Evolutionary conservation across 2,797 vertebrate genomes (phyloP), one percentile per base, ranked within the genome.

Genomic region (Cyclura pinguis): DNA sequence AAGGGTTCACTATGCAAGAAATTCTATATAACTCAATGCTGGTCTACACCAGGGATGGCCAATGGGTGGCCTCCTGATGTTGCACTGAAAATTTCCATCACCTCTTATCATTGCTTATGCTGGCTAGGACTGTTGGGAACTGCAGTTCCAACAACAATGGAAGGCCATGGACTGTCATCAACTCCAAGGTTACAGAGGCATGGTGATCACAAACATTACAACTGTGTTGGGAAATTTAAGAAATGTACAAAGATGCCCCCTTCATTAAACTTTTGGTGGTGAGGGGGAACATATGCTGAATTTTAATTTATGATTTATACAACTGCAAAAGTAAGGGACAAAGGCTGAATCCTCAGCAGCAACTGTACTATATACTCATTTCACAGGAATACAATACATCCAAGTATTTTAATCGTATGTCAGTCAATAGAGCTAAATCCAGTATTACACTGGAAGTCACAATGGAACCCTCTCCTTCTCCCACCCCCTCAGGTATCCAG

Each of bases 291-390:
- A 85, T 85, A 83, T 24, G 29, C 42, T 6, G 27, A 29, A 0
- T 2, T 90, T 50, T 76, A 32, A 0, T 83, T 20, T 0, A 1
- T 10, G 35, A 20, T 10, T 18, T 84, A 84, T 87, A 47, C 62
- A 52, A 88, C 73, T n/a, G 55, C 76, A 0, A 92, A 14, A 16
- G 90, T 52, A 78, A 93, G 50, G 27, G 32, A 67, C 55, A 52
- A 89, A 47, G 52, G 35, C 50, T 84, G 13, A 55, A 81, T 9
- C 12, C 29, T 73, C 55, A 42, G 6, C 80, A 22, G 62, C 8
- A 69, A 27, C n/a, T 69, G n/a, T 52, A 80, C 80, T 13, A 24
- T 47, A 57, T 35, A 14, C 52, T 6, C 73, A 38, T 82, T 86
- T 82, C 69, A 86, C n/a, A 55, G 67, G 14, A 86, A 82, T 0